Evolutionary conservation across 2,113 vertebrate species (phyloP), one percentile per base, ranked within the genome.

Genomic region (Sylvia atricapilla): DNA sequence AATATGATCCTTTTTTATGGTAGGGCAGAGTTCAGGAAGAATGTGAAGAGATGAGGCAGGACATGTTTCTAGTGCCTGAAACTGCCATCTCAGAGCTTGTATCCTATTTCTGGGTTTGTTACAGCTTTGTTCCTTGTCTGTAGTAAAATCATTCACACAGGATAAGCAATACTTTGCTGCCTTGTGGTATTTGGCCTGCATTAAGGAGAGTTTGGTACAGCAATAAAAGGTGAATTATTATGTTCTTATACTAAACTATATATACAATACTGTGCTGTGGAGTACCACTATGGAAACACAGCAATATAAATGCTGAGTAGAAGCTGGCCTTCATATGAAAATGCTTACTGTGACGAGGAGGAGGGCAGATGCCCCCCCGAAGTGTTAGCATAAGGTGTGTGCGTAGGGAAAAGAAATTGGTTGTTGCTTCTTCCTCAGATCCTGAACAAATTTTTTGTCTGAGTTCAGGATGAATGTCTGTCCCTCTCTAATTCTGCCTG

Each of bases 231-330:
- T 62, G 16, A 49, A 66, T 25, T 37, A 17, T n/a, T 16, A 2
- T 13, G 9, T 63, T 14, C 11, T 56, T 74, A 13, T 20, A 16
- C 6, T 39, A 47, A 30, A 19, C 28, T 60, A 9, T 39, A 31
- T 41, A 17, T 21, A 9, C 28, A 52, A 0, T 44, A 14, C 15
- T 31, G 2, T 47, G 11, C 20, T 35, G 2, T 22, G 43, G 23
- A n/a, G 35, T 33, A 14, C 53, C 8, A 1, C 70, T 43, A 8
- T 83, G 63, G 31, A 82, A 89, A 62, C 8, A 9, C 2, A 11
- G 11, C 15, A 50, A 6, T 23, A 13, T 8, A 75, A 50, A 25
- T 35, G 17, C 37, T 60, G 44, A 69, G 67, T 41, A 55, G 80
- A 72, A 86, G 17, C 15, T 73, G 64, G 21, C 49, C n/a, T 87